Evolutionary conservation across 2,888 invertebrate genomes (phyloP).

Genomic region (Slavum lentiscoides): DNA sequence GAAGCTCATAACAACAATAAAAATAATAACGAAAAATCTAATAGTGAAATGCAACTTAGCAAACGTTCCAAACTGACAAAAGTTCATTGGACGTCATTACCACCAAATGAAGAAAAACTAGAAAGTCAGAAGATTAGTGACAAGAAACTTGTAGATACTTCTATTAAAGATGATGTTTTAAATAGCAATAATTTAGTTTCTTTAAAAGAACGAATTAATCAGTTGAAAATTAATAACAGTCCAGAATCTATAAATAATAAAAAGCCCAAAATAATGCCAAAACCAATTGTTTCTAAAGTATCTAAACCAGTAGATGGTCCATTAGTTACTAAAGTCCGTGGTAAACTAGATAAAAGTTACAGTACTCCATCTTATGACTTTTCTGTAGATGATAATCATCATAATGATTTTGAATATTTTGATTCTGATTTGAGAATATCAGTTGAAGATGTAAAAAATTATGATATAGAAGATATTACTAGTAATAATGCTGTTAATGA

Average conservation of each 20-base stretch:
- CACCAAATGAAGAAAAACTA: slow-evolving; percentile 53
- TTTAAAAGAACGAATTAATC: slow-evolving; percentile 57
- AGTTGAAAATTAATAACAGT: slow-evolving; percentile 56
- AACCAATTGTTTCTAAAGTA: slow-evolving; percentile 54
- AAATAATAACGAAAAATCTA: slow-evolving; percentile 54
- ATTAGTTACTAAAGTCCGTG: slow-evolving; percentile 58
- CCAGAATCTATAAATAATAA: slow-evolving; percentile 45
- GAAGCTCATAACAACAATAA: slow-evolving; percentile 59
- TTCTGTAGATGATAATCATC: slow-evolving; percentile 44
- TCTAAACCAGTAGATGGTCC: slow-evolving; percentile 35
- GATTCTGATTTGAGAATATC: slow-evolving; percentile 33
- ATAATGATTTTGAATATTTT: slow-evolving; percentile 48
- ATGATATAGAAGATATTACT: slow-evolving; percentile 12
- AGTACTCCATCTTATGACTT: slow-evolving; percentile 80
- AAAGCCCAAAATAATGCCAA: slow-evolving; percentile 56
- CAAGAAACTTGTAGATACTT: slow-evolving; percentile 59
- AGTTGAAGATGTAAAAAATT: slow-evolving; percentile 32
- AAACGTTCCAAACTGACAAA: slow-evolving; percentile 50
- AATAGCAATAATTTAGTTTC: slow-evolving; percentile 55
- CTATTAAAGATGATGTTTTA: slow-evolving; percentile 57
- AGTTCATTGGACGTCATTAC: slow-evolving; percentile 48
- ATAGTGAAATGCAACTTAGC: slow-evolving; percentile 54
- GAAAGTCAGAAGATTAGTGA: slow-evolving; percentile 52
- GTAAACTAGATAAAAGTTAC: slow-evolving; percentile 76
- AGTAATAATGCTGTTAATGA: neutral